Evolutionary conservation across 1,140 invertebrate genomes (phyloP).

Genomic region (Papilio polyxenes): DNA sequence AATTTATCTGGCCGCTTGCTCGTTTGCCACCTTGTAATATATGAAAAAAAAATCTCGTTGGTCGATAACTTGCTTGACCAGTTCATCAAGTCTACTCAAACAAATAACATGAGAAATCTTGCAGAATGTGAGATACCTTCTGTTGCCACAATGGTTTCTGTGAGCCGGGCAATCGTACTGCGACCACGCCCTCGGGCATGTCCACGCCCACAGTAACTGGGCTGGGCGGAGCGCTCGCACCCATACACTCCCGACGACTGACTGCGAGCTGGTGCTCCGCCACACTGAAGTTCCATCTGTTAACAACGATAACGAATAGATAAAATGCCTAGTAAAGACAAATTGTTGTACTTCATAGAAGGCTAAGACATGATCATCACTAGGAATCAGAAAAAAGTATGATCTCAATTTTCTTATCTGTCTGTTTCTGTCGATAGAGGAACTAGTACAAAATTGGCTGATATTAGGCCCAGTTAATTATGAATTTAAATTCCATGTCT

Average conservation of each 20-base stretch:
- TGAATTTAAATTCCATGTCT: background rate
- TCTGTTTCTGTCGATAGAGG: background rate
- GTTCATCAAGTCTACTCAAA: background rate
- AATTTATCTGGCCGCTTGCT: no score
- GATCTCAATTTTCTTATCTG: no score
- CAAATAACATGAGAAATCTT: background rate
- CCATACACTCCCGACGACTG: conserved; percentile 78
- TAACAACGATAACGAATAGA: background rate
- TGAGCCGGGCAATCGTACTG: conserved; percentile 82
- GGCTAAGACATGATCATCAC: no score
- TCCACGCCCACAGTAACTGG: conserved; percentile 83
- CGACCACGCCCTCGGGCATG: conserved; percentile 88
- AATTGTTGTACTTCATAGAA: no score
- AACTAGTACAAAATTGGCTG: background rate
- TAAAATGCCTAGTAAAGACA: no score
- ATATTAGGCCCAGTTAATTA: background rate
- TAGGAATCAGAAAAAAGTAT: no score
- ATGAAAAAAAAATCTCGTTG: no score
- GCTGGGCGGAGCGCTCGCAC: conserved; percentile 78
- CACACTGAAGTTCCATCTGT: conserved; percentile 97
- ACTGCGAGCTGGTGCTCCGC: conserved; percentile 91
- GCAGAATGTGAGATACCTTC: conserved; percentile 77
- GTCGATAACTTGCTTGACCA: no score
- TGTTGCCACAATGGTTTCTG: conserved; percentile 85
- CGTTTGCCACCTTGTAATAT: no score